phyloP scores from a whole-genome alignment of 2,888 invertebrate species.

The Callyntrura guangdongensis region DNA sequence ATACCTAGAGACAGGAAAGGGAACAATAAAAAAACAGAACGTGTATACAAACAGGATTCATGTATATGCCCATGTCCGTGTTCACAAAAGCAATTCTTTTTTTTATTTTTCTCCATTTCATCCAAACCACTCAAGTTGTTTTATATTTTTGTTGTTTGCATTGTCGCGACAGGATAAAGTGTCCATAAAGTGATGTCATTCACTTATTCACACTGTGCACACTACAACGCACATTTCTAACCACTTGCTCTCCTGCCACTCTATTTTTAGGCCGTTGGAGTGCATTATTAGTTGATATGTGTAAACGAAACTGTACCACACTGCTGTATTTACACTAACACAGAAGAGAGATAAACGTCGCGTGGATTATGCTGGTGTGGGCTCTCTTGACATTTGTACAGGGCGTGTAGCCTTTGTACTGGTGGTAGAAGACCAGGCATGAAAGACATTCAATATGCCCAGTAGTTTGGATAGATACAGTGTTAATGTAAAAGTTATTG shows the following conservation, averaged over 20 bases:
- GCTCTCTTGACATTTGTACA: conserved; percentile 65
- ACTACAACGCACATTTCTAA: background rate
- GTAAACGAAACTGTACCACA: too few relatives aligned
- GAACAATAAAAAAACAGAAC: conserved; percentile 16
- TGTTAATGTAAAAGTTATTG: background rate
- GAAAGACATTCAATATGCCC: conserved; percentile 30
- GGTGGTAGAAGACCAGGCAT: background rate
- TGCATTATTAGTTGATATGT: background rate
- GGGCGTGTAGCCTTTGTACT: too few relatives aligned
- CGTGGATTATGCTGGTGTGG: conserved; percentile 40
- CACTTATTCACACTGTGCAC: conserved; percentile 10
- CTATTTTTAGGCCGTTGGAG: background rate
- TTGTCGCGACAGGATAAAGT: conserved; percentile 59
- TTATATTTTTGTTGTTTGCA: conserved; percentile 8
- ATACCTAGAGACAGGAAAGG: conserved; percentile 21
- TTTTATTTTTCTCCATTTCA: conserved; percentile 23
- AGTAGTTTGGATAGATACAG: background rate
- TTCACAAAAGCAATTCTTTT: conserved; percentile 7
- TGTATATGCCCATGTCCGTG: too few relatives aligned
- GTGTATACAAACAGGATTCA: too few relatives aligned
- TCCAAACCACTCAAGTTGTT: conserved; percentile 45
- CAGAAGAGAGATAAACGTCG: conserved; percentile 40
- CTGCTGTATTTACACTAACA: too few relatives aligned
- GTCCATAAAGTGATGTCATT: conserved; percentile 65
- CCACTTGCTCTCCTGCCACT: conserved; percentile 28